phyloP scores from a whole-genome alignment of 2,797 vertebrate genomes.

The Enteromius radiatus region DNA sequence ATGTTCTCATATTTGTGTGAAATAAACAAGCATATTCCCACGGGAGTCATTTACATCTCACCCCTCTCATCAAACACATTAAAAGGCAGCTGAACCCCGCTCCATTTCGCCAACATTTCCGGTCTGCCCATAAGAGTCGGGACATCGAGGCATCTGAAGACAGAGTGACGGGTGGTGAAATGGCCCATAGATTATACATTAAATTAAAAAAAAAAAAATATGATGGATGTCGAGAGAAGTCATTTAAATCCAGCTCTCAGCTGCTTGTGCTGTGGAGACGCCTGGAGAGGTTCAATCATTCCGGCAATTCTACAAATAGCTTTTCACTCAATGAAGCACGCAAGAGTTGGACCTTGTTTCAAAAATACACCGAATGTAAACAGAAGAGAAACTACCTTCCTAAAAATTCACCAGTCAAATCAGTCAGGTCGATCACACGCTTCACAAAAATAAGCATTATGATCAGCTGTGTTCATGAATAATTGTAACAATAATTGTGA shows the following conservation, averaged over 20 bases:
- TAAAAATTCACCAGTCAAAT: neutral
- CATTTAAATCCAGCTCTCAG: constrained; percentile 58
- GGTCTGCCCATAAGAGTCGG: constrained; percentile 33
- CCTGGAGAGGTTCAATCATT: constrained; percentile 61
- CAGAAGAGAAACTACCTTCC: constrained; percentile 14
- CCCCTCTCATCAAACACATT: constrained; percentile 52
- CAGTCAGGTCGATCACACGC: neutral
- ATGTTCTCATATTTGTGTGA: constrained; percentile 60
- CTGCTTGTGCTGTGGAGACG: constrained; percentile 48
- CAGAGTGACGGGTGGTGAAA: constrained; percentile 48
- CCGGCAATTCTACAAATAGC: constrained; percentile 57
- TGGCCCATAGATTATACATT: constrained; percentile 60
- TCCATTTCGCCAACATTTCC: constrained; percentile 47
- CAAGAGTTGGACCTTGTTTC: constrained; percentile 54
- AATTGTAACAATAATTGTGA: neutral
- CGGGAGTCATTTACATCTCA: constrained; percentile 49
- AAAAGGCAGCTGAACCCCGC: constrained; percentile 42
- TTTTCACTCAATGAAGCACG: constrained; percentile 54
- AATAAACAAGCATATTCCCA: constrained; percentile 62
- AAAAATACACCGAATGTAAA: constrained; percentile 49
- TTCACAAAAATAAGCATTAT: neutral
- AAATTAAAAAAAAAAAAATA: constrained; percentile 54
- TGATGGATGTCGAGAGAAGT: constrained; percentile 58
- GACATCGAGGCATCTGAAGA: constrained; percentile 45
- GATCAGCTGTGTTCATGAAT: neutral